Conservation (phyloP, 2,797 vertebrate genomes). For the Macropus fuliginosus region DNA sequence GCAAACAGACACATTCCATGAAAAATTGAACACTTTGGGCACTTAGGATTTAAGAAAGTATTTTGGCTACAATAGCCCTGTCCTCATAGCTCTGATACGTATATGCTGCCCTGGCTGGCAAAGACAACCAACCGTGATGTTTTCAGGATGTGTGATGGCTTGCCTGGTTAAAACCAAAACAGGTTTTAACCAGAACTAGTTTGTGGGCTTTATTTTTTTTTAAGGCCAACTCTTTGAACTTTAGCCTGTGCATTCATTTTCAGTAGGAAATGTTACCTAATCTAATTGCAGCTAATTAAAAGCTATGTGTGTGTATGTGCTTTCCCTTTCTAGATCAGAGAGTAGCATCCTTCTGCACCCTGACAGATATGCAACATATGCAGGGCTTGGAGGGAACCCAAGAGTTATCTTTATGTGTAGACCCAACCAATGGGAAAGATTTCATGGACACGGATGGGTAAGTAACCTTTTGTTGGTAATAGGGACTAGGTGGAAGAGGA, state of each 20-base stretch:
- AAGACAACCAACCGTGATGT: constrained; percentile 7
- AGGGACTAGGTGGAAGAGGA: not conserved
- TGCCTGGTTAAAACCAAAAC: constrained; percentile 52
- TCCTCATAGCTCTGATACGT: constrained; percentile 65
- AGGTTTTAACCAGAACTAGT: not conserved
- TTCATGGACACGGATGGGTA: constrained; percentile 90
- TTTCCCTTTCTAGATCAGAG: constrained; percentile 91
- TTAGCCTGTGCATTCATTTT: constrained; percentile 39
- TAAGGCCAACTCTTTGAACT: not conserved
- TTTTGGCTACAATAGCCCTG: constrained; percentile 62
- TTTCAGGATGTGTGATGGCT: constrained; percentile 44
- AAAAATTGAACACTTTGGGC: constrained; percentile 48
- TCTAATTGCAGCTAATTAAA: not conserved
- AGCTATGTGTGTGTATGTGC: constrained; percentile 44
- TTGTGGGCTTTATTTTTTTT: not conserved
- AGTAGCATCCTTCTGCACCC: constrained; percentile 94
- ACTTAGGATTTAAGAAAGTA: constrained; percentile 76
- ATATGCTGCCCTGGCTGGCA: constrained; percentile 51
- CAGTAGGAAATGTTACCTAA: not conserved
- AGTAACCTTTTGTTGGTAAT: constrained; percentile 56
- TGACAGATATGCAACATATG: constrained; percentile 93
- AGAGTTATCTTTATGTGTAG: constrained; percentile 90
- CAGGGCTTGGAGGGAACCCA: constrained; percentile 91
- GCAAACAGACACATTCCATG: constrained; percentile 49
- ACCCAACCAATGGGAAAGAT: constrained; percentile 89